Evolutionary conservation across 2,888 invertebrate genomes (phyloP).

Genomic region (Lasius fuliginosus): DNA sequence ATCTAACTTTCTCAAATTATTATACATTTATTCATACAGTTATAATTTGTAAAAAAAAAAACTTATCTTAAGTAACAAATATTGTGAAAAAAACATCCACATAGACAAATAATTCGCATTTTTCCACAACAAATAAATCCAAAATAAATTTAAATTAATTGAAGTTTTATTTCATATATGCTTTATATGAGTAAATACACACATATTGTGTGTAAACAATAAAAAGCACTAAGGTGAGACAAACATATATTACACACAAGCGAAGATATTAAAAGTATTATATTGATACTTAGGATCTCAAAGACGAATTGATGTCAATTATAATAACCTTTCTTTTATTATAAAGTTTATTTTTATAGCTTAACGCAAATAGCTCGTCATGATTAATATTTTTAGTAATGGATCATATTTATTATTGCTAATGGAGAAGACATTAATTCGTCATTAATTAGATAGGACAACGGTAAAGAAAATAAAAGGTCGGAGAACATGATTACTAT

Average conservation of each 20-base stretch:
- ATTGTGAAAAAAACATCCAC: conserved; percentile 9
- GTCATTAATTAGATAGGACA: conserved; percentile 68
- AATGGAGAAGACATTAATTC: conserved; percentile 69
- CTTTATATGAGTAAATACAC: neutral
- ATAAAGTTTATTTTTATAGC: neutral
- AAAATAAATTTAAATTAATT: conserved; percentile 2
- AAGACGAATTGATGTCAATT: conserved; percentile 67
- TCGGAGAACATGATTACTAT: conserved; percentile 79
- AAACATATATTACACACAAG: conserved; percentile 72
- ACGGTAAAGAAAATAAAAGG: conserved; percentile 74
- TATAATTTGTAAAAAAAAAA: conserved; percentile 17
- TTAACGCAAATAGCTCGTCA: neutral
- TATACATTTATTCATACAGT: neutral
- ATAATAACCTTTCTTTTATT: neutral
- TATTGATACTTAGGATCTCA: conserved; percentile 60
- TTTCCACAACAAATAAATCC: neutral
- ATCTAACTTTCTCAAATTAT: neutral
- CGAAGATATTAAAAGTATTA: conserved; percentile 70
- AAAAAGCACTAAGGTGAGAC: conserved; percentile 54
- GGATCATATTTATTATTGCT: neutral
- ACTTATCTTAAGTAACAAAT: conserved; percentile 10
- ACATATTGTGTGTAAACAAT: conserved; percentile 14
- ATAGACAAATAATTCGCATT: conserved; percentile 9
- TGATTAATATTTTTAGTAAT: conserved; percentile 11
- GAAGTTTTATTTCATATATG: conserved; percentile 1